Evolutionary conservation across 2,888 invertebrate species (phyloP).

Genomic region (Mythimna ferrago): DNA sequence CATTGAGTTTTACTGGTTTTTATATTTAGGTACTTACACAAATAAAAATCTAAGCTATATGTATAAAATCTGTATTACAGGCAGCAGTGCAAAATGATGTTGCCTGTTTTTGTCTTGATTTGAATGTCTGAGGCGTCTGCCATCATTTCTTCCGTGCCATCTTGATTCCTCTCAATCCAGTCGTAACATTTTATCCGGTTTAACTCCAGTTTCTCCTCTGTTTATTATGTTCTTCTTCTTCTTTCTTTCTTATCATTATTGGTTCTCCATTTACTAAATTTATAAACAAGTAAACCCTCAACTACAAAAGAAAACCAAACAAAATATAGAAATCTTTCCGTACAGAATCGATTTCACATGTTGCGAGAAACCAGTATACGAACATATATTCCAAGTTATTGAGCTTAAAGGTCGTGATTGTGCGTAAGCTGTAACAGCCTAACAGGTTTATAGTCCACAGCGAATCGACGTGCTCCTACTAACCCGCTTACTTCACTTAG

Average conservation of each 20-base stretch:
- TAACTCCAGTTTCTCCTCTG: neutral
- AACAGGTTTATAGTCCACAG: conserved; percentile 51
- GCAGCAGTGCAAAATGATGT: too few species aligned
- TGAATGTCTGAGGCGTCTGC: neutral
- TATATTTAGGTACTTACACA: neutral
- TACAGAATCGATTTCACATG: conserved; percentile 30
- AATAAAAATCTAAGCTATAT: too few species aligned
- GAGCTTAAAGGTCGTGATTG: conserved; percentile 51
- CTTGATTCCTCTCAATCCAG: too few species aligned
- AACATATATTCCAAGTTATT: conserved; percentile 34
- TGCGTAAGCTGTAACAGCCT: conserved; percentile 38
- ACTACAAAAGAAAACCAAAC: neutral
- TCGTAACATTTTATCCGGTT: neutral
- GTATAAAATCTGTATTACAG: too few species aligned
- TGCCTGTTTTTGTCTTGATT: neutral
- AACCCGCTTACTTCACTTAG: conserved; percentile 39
- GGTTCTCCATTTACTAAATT: too few species aligned
- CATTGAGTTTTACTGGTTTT: neutral
- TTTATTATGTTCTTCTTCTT: neutral
- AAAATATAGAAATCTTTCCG: conserved; percentile 4
- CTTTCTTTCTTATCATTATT: too few species aligned
- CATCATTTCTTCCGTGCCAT: too few species aligned
- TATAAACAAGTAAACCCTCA: neutral
- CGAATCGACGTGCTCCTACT: conserved; percentile 38
- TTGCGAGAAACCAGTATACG: conserved; percentile 25